Base-by-base conservation (phyloP, 1,140 invertebrate genomes). In the Plutomurus gul region DNA sequence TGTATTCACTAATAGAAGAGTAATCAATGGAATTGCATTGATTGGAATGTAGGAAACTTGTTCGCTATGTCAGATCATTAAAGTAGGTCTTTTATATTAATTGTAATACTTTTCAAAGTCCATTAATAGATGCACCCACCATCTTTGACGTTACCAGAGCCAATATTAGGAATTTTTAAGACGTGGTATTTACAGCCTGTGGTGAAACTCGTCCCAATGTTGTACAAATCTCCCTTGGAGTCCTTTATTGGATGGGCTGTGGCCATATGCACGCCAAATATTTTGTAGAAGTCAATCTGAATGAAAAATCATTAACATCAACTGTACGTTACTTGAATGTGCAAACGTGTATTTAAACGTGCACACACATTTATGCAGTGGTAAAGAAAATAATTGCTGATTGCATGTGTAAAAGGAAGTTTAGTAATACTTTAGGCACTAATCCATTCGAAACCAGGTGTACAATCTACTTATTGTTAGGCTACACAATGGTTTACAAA, bases 171-270 rank as follows among this genome's bases (percentile, higher is more conserved):
- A 33, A 84, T 82, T 36, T 82, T 82, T 13, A 82, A 46, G 8
- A 84, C 40, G 71, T 84, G 81, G 65, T 84, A 84, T 56, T 84
- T 84, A 33, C 74, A 79, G 16, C 81, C 81, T 5, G 81, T 82
- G 22, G 81, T 82, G 22, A 84, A 84, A 71, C 83, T 83, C 4
- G 85, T 86, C 18, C 86, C 88, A 51, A 88, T 84, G 60, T 87
- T 87, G 81, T 87, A 88, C 56, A 86, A 84, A 30, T 85, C 85
- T 2, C 87, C 88, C 86, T 56, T 84, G 79, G 40, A 25, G 43
- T 79, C 79, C 37, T 39, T 40, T 13, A 80, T 30, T 7, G 87
- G 86, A 82, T 88, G 87, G 16, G 87, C 86, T 56, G 86, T 87
- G 7, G 84, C 84, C 56, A 86, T 83, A 80, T 87, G 85, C 4